Base-by-base conservation (phyloP, 2,113 vertebrate genomes). In the Micronycteris hirsuta region DNA sequence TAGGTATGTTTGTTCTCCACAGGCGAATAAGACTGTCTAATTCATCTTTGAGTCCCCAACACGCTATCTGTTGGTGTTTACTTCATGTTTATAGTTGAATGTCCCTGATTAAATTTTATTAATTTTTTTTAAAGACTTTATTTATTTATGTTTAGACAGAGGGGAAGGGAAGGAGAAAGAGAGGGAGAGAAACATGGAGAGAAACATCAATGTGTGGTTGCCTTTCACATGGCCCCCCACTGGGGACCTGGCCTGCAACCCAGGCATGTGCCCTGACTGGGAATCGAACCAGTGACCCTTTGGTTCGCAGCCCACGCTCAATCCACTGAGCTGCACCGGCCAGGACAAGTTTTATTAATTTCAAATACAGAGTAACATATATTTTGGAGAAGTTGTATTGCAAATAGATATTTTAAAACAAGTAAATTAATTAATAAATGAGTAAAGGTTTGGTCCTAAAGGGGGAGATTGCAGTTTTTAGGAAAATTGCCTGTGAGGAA, bases 341-440 rank as follows among this genome's bases (percentile, higher is more conserved):
- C n/a, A n/a, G n/a, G n/a, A n/a, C n/a, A 94, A 77, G 78, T 83
- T 95, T 93, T 33, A 78, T 96, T 86, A 89, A 71, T 86, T 89
- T 52, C 82, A 65, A 89, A 36, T 92, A 85, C 80, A 85, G 68
- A 86, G 36, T 87, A 95, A 80, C 13, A 45, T 36, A 0, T 87
- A 83, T 65, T 96, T 96, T 86, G 65, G 14, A 58, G 56, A 81
- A 81, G 81, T 81, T 95, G 4, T 52, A 56, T 90, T 15, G 2
- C n/a, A 67, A n/a, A 65, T 95, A 63, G 43, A 33, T 20, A 67
- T 67, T 65, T n/a, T 17, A 36, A 68, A n/a, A 67, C 15, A 65
- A 65, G 10, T 13, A 63, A 65, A 58, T 26, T n/a, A n/a, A 26
- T 31, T 17, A 33, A n/a, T 33, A 16, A 68, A 17, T 28, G 13